Percentiles rank a stretch among this genome's conserved stretches.
These are phyloP conservation scores for Prolemur simus DNA, from an alignment of 2,113 vertebrate genomes.

Conservation along the genomic window DNA sequence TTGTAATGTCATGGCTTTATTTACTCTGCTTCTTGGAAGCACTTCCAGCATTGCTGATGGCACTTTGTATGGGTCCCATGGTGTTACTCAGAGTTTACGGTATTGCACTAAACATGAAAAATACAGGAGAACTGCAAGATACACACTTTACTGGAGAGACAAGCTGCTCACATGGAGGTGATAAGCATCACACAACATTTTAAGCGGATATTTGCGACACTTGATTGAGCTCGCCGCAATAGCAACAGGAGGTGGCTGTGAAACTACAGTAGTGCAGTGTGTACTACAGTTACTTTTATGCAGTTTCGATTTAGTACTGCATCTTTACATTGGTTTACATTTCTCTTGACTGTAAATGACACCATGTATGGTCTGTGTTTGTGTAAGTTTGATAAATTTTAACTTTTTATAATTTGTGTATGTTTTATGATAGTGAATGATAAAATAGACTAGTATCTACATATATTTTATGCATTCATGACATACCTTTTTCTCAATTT, in stretches of 20 bases:
- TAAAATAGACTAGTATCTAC: neutral
- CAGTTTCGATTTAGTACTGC: neutral
- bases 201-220: neutral
- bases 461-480: neutral
- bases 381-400: neutral
- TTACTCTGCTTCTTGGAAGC: neutral
- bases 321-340: neutral
- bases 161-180: neutral
- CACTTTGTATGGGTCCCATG: neutral
- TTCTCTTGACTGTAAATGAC: neutral
- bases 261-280: neutral
- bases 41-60: neutral
- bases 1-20: neutral
- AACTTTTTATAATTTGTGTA: neutral
- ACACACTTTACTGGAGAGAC: neutral
- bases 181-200: neutral
- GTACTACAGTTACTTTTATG: neutral
- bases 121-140: neutral
- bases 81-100: neutral
- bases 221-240: neutral
- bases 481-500: neutral
- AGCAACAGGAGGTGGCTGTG: neutral
- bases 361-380: neutral
- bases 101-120: neutral
- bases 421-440: neutral